Evolutionary conservation across 2,797 vertebrate species (phyloP).

Genomic region (Esox lucius): DNA sequence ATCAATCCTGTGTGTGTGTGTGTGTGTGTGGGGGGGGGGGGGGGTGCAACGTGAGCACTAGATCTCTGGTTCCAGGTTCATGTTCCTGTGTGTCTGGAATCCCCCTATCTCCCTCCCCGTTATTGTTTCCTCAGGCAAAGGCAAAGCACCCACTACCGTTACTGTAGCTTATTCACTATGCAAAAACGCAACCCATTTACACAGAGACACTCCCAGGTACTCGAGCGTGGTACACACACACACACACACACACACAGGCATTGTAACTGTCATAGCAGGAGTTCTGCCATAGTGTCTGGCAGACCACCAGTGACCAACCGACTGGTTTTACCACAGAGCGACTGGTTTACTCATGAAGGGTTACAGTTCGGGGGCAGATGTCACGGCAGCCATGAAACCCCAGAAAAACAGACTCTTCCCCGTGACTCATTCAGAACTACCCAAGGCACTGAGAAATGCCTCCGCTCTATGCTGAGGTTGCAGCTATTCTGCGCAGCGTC

Average conservation of each 20-base stretch:
- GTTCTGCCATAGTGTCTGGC: neutral
- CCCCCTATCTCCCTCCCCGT: slow-evolving; percentile 67
- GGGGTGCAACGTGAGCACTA: slow-evolving; percentile 46
- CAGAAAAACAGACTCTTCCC: neutral
- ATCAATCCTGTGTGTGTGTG: slow-evolving; percentile 3
- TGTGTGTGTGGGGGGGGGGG: slow-evolving; percentile 11
- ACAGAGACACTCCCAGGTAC: neutral
- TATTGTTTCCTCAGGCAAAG: slow-evolving; percentile 37
- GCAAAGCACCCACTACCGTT: neutral
- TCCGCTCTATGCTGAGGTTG: slow-evolving; percentile 55
- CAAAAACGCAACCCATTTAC: slow-evolving; percentile 13
- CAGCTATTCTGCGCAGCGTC: slow-evolving; percentile 48
- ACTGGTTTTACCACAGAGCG: neutral
- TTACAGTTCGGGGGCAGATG: neutral
- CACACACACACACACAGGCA: slow-evolving; percentile 9
- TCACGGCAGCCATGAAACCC: neutral
- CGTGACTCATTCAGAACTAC: slow-evolving; percentile 25
- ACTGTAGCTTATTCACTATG: neutral
- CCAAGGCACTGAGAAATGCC: slow-evolving; percentile 54
- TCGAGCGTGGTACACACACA: neutral
- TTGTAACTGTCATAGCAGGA: neutral
- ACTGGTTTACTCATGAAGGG: neutral
- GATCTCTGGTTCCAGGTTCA: slow-evolving; percentile 63
- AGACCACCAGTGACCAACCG: neutral
- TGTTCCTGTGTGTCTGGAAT: slow-evolving; percentile 69